phyloP scores from a whole-genome alignment of 2,797 vertebrate species.

The Cheirogaleus major region DNA sequence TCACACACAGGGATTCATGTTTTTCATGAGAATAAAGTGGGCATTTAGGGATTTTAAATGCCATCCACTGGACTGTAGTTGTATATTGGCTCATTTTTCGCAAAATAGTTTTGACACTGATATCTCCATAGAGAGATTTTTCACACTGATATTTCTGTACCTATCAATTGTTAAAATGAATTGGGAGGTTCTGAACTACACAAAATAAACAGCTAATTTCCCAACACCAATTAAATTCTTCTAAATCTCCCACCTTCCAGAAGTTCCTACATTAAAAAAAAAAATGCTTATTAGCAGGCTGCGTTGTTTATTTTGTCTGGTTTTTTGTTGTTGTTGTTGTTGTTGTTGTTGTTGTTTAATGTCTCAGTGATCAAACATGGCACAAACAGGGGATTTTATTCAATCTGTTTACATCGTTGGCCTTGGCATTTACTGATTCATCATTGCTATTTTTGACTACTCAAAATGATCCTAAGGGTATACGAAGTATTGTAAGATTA shows the following conservation, averaged over 20 bases:
- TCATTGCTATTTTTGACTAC: not conserved
- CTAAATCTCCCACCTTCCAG: not conserved
- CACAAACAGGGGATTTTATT: not conserved
- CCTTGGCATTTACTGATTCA: slow-evolving; percentile 16
- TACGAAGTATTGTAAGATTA: not conserved
- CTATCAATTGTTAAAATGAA: not conserved
- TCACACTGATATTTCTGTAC: not conserved
- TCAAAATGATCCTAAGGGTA: not conserved
- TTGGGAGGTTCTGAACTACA: not conserved
- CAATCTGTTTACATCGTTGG: not conserved
- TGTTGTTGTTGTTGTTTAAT: not conserved
- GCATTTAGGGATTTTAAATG: not conserved
- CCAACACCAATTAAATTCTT: not conserved
- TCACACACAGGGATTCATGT: not conserved
- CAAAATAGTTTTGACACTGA: not conserved
- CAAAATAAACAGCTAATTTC: not conserved
- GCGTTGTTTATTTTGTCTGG: not conserved
- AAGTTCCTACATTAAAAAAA: not conserved
- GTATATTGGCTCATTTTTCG: not conserved
- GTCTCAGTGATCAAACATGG: not conserved
- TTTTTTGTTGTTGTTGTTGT: not conserved
- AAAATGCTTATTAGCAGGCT: not conserved
- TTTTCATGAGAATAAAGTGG: slow-evolving; percentile 10
- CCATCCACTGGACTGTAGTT: not conserved
- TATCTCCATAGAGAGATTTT: not conserved